Conservation (phyloP, 2,797 vertebrate genomes). For the Synaphobranchus kaupii region DNA sequence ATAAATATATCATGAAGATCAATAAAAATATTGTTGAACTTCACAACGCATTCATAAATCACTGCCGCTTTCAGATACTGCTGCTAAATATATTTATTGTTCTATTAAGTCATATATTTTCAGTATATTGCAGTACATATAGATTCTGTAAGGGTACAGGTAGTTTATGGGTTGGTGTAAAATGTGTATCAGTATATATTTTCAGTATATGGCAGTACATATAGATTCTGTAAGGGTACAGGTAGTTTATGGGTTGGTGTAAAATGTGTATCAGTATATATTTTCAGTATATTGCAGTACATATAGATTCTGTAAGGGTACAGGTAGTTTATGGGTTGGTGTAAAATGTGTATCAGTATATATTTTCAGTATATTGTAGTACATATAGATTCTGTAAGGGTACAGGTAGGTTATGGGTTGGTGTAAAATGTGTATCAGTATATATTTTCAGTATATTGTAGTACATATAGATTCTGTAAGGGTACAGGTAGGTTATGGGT, state of each 20-base stretch:
- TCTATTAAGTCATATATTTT: background rate
- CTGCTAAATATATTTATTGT: too few species aligned
- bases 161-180: background rate
- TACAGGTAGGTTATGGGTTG: background rate
- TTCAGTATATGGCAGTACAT: background rate
- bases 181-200: too few species aligned
- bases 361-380: background rate
- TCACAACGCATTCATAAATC: background rate
- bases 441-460: background rate
- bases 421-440: too few species aligned
- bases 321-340: background rate
- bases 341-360: too few species aligned
- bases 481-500: background rate
- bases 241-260: background rate
- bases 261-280: too few species aligned
- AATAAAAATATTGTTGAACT: too few species aligned
- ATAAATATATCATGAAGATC: background rate
- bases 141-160: background rate
- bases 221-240: background rate
- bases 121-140: background rate
- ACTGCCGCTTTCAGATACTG: background rate
- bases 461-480: background rate
- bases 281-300: background rate
- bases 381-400: background rate
- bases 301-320: background rate